Base-by-base conservation (phyloP, 2,113 vertebrate species). In the Ceyx cyanopectus region DNA sequence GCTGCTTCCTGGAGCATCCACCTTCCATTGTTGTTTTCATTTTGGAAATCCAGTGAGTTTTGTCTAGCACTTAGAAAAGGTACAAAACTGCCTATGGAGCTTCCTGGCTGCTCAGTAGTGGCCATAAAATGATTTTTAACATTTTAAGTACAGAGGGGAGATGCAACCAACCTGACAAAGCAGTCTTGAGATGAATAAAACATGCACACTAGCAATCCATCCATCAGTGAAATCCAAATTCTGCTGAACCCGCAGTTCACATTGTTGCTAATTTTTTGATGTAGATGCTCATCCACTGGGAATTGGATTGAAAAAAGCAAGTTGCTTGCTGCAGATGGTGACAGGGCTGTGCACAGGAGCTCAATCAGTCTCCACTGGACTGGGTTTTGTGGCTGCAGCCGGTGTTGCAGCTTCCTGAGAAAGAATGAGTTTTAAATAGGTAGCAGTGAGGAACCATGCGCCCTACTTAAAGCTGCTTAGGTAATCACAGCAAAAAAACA, bases 121-220 rank as follows among this genome's bases (percentile, higher is more conserved):
- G 50, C 48, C 32, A 34, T 72, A 22, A 88, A 63, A 85, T 45
- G 21, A 22, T 46, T 83, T 77, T 77, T 83, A 80, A 37, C 46
- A 26, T 83, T 92, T 83, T 67, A 74, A 76, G 29, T 51, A 41
- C 26, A 6, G 66, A 90, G 11, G 19, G 23, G 34, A 72, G 41
- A 65, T 57, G 50, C 16, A 65, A 37, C 48, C 74, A 75, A 45
- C 58, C 87, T 89, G 84, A 89, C 58, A 75, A 73, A 89, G 81
- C 74, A 84, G 57, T 78, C 73, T 84, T 67, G 77, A 77, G 73
- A 74, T 86, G 53, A 94, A 86, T 94, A 90, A 94, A 93, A 75
- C 73, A 88, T 92, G 69, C 48, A 9, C 16, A 4, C 30, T 61
- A 63, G 20, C 54, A 45, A 14, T 53, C 88, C 67, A 84, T 75